Percentiles rank a stretch among this genome's conserved stretches.
These are phyloP conservation scores for Drosophila pandora DNA, from an alignment of 1,140 invertebrate species.

Conservation along the genomic window DNA sequence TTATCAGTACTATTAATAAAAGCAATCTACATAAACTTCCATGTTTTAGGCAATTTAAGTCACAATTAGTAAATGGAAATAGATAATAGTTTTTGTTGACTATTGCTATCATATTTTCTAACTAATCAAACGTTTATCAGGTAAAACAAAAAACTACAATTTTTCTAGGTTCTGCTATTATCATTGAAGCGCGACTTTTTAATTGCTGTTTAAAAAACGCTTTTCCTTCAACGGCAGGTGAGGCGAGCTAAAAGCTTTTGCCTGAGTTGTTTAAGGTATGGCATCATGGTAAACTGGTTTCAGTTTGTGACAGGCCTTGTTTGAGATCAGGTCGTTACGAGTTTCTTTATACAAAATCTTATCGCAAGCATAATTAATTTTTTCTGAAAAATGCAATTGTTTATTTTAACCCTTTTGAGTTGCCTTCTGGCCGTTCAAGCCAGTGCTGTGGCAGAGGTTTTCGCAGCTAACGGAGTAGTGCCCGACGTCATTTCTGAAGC, in stretches of 20 bases:
- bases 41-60: slow-evolving; percentile 47
- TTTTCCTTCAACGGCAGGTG: slow-evolving; percentile 25
- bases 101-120: slow-evolving; percentile 38
- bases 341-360: neutral
- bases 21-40: neutral
- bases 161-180: neutral
- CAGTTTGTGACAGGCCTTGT: slow-evolving; percentile 44
- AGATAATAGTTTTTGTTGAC: too few species aligned
- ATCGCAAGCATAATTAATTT: neutral
- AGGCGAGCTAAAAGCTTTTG: slow-evolving; percentile 31
- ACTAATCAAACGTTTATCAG: slow-evolving; percentile 46
- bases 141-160: neutral
- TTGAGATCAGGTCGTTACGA: slow-evolving; percentile 4
- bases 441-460: slow-evolving; percentile 40
- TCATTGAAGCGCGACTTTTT: slow-evolving; percentile 17
- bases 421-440: slow-evolving; percentile 31
- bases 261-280: slow-evolving; percentile 35
- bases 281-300: slow-evolving; percentile 58
- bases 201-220: slow-evolving; percentile 19
- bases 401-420: slow-evolving; percentile 21
- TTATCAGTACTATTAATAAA: neutral
- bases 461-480: slow-evolving; percentile 50
- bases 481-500: slow-evolving; percentile 66
- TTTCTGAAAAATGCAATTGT: slow-evolving; percentile 37
- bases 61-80: slow-evolving; percentile 33